Evolutionary conservation across 2,113 vertebrate species (phyloP).

Genomic region (Cololabis saira): DNA sequence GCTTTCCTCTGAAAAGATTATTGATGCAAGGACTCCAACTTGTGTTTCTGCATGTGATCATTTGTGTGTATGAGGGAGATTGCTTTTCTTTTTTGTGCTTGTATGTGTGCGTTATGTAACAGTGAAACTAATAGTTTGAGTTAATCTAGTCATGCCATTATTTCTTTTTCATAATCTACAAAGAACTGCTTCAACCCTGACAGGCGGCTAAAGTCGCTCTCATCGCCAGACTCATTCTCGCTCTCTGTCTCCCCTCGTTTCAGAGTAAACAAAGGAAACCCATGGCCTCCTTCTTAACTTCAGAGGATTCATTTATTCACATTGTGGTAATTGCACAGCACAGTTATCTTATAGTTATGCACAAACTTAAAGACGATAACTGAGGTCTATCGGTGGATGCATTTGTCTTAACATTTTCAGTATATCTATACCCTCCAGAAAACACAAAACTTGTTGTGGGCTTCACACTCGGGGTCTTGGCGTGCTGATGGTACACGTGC

Average conservation of each 20-base stretch:
- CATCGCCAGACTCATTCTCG: slow-evolving; percentile 41
- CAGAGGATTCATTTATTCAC: slow-evolving; percentile 56
- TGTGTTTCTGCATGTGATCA: not conserved
- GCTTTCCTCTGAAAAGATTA: not conserved
- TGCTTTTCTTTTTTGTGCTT: not conserved
- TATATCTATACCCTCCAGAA: too few species aligned
- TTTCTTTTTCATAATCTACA: slow-evolving; percentile 53
- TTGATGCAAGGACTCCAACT: not conserved
- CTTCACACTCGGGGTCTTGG: not conserved
- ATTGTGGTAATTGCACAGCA: slow-evolving; percentile 36
- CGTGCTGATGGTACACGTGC: not conserved
- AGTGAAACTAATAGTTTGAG: slow-evolving; percentile 21
- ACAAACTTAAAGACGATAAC: not conserved
- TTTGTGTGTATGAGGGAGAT: not conserved
- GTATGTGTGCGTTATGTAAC: slow-evolving; percentile 41
- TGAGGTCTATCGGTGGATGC: not conserved
- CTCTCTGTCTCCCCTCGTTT: slow-evolving; percentile 26
- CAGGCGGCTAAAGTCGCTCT: slow-evolving; percentile 31
- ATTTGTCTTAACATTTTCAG: not conserved
- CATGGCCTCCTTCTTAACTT: slow-evolving; percentile 45
- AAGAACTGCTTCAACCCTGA: slow-evolving; percentile 42
- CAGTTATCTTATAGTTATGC: slow-evolving; percentile 16
- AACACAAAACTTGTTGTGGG: not conserved
- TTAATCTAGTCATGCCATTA: slow-evolving; percentile 47
- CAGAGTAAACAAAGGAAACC: slow-evolving; percentile 56